Evolutionary conservation across 2,888 invertebrate genomes (phyloP), one percentile per base, ranked within the genome.

Genomic region (Mycalesis mineus): DNA sequence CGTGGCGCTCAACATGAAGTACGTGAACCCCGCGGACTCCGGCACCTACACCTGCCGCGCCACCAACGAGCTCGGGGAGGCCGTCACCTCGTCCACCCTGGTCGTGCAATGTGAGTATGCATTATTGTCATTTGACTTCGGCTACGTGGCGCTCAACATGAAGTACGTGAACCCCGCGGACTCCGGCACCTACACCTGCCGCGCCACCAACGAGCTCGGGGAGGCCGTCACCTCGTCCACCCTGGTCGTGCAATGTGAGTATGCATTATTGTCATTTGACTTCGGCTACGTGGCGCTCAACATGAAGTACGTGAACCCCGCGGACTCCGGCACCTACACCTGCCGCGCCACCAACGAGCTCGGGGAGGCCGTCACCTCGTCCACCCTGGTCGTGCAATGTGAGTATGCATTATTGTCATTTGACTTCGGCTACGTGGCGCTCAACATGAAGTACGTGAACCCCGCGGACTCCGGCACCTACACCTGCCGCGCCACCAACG

Each of bases 41-140:
- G 98, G 98, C 45, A 97, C 97, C 39, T 98, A 98, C 82, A 98
- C 98, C 1, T 97, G 98, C 78, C 93, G 97, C 58, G 98, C 98
- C 39, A 91, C 94, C 8, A 98, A 98, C 73, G 97, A 97, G 68
- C 90, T 98, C 56, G 98, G 98, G 57, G 96, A 98, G 90, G 98
- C 98, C 14, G 96, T 97, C 0, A 98, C 98, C 40, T 97, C 98
- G 7, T 97, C 98, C 7, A 96, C 97, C 1, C 90, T 99, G 11
- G 93, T 95, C 71, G 97, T 97, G 2, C 95, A 96, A 91, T 95
- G 95, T 94, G 88, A 92, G 93, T 91, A 42, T 15, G 31, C 2
- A 39, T 31, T 28, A 22, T 22, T 5, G 5, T 22, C 22, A 22
- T 22, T 22, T n/a, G n/a, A n/a, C n/a, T 22, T 22, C 22, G 22